phyloP scores from a whole-genome alignment of 2,888 invertebrate genomes.

The Cantharis nigra region DNA sequence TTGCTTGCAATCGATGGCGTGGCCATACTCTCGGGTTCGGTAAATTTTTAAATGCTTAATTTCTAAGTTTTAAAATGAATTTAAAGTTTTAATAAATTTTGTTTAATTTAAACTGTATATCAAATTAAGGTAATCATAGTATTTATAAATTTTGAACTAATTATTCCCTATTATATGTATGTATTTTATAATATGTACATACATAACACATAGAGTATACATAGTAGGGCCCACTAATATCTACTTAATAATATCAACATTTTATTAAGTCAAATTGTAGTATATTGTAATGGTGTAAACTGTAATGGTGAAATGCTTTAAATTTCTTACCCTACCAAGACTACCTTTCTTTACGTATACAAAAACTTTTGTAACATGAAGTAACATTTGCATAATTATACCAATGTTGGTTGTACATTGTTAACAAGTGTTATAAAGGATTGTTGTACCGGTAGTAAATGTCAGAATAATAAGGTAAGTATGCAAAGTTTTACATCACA shows the following conservation, averaged over 20 bases:
- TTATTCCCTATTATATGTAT: not conserved
- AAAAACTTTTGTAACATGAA: conserved; percentile 14
- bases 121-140: too few relatives aligned
- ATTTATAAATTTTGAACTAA: too few relatives aligned
- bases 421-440: conserved; percentile 7
- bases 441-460: not conserved
- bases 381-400: conserved; percentile 16
- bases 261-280: conserved; percentile 8
- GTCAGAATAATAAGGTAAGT: not conserved
- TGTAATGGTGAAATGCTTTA: conserved; percentile 6
- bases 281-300: conserved; percentile 5
- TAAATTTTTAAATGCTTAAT: too few relatives aligned
- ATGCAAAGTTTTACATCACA: not conserved
- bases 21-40: too few relatives aligned
- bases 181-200: too few relatives aligned
- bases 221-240: not conserved
- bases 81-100: too few relatives aligned
- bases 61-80: too few relatives aligned
- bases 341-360: not conserved
- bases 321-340: not conserved
- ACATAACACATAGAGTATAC: not conserved
- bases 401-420: conserved; percentile 5
- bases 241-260: not conserved
- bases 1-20: too few relatives aligned
- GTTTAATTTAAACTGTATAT: too few relatives aligned